Percentiles rank a stretch among this genome's conserved stretches.
These are phyloP conservation scores for Pachycephala philippinensis DNA, from an alignment of 2,113 vertebrate genomes.

Conservation along the genomic window DNA sequence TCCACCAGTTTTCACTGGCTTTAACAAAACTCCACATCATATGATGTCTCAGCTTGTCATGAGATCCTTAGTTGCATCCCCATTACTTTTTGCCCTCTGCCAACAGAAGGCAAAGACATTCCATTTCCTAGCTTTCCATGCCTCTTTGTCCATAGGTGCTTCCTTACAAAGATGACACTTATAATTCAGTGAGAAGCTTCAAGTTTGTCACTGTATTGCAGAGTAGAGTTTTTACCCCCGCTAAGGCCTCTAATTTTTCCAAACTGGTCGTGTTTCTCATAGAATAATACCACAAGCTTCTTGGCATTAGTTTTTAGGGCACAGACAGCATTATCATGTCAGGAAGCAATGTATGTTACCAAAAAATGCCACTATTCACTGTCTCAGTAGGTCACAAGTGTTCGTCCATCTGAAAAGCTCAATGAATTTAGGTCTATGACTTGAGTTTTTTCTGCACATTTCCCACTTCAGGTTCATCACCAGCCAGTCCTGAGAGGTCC, in stretches of 20 bases:
- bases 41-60: neutral
- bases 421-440: neutral
- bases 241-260: neutral
- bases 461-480: neutral
- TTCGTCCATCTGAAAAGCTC: neutral
- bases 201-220: neutral
- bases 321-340: neutral
- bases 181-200: slow-evolving; percentile 9
- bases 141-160: neutral
- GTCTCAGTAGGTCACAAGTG: neutral
- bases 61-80: neutral
- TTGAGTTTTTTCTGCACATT: neutral
- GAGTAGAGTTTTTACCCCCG: neutral
- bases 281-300: neutral
- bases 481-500: neutral
- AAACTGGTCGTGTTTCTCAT: neutral
- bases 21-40: neutral
- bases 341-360: neutral
- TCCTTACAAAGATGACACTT: neutral
- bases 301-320: neutral
- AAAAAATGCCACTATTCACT: slow-evolving; percentile 1
- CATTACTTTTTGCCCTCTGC: slow-evolving; percentile 15
- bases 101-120: neutral
- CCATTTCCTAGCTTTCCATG: neutral
- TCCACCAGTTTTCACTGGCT: neutral